Conservation (phyloP, 2,888 invertebrate genomes). For the Tethea ocularis region DNA sequence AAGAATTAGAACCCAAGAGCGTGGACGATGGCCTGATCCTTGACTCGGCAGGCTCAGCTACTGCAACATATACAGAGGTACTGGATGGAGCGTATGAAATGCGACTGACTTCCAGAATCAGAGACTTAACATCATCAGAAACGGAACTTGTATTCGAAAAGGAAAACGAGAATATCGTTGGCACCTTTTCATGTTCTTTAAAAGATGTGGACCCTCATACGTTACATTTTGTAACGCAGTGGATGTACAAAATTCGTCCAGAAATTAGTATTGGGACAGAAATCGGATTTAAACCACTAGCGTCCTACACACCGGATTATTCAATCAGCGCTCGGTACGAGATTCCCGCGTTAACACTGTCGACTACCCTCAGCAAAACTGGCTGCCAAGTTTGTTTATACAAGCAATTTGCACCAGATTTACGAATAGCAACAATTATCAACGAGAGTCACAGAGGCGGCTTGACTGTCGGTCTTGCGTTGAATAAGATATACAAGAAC, state of each 20-base stretch:
- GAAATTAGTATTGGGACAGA: slow-evolving; percentile 67
- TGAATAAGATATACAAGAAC: slow-evolving; percentile 65
- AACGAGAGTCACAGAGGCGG: slow-evolving; percentile 55
- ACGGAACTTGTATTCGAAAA: slow-evolving; percentile 69
- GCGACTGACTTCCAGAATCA: slow-evolving; percentile 68
- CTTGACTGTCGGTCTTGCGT: slow-evolving; percentile 61
- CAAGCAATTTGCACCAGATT: slow-evolving; percentile 65
- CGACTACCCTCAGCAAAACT: slow-evolving; percentile 62
- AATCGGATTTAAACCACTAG: slow-evolving; percentile 58
- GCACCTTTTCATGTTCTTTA: slow-evolving; percentile 59
- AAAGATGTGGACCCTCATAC: slow-evolving; percentile 71
- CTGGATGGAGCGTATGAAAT: slow-evolving; percentile 62
- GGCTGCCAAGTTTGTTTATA: slow-evolving; percentile 71
- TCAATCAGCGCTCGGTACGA: slow-evolving; percentile 70
- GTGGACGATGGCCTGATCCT: slow-evolving; percentile 62
- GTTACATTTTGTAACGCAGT: slow-evolving; percentile 63
- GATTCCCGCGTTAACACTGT: slow-evolving; percentile 52
- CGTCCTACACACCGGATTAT: slow-evolving; percentile 53
- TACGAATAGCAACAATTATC: slow-evolving; percentile 66
- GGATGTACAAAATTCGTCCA: slow-evolving; percentile 64
- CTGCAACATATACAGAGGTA: slow-evolving; percentile 65
- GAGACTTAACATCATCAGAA: slow-evolving; percentile 71
- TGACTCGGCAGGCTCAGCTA: slow-evolving; percentile 69
- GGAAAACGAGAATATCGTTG: slow-evolving; percentile 54
- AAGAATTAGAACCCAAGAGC: slow-evolving; percentile 64